A percentile compares a stretch with the other conserved stretches of the same genome.
Conservation (phyloP, 2,113 vertebrate genomes). For the Menura novaehollandiae region DNA sequence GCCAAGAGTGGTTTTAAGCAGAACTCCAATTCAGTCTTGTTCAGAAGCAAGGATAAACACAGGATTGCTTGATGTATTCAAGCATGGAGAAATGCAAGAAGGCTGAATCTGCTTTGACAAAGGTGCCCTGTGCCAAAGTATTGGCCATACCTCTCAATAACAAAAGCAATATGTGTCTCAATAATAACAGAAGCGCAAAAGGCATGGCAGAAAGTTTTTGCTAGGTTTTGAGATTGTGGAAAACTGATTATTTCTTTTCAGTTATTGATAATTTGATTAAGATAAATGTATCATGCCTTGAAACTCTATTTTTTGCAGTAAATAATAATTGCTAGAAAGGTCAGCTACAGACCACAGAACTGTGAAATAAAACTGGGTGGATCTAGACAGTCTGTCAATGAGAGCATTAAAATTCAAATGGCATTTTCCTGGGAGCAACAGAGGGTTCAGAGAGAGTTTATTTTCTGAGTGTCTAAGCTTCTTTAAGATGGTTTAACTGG, state of each 20-base stretch:
- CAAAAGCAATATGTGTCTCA: not conserved
- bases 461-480: conserved; percentile 41
- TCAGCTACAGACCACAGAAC: conserved; percentile 19
- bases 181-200: not conserved
- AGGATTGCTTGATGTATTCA: not conserved
- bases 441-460: conserved; percentile 54
- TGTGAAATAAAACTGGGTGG: conserved; percentile 43
- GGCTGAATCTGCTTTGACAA: not conserved
- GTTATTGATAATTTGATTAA: not conserved
- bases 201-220: not conserved
- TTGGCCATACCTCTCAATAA: not conserved
- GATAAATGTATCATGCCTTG: not conserved
- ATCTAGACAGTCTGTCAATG: conserved; percentile 45
- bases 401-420: conserved; percentile 52
- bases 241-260: not conserved
- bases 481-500: conserved; percentile 35
- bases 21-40: not conserved
- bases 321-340: not conserved
- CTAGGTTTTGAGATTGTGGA: not conserved
- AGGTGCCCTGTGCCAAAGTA: not conserved
- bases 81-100: not conserved
- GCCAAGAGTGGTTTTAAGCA: not conserved
- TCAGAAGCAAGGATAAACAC: not conserved
- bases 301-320: not conserved
- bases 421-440: conserved; percentile 26